Evolutionary conservation across 2,113 vertebrate genomes (phyloP).

Genomic region (human (Homo sapiens)): DNA sequence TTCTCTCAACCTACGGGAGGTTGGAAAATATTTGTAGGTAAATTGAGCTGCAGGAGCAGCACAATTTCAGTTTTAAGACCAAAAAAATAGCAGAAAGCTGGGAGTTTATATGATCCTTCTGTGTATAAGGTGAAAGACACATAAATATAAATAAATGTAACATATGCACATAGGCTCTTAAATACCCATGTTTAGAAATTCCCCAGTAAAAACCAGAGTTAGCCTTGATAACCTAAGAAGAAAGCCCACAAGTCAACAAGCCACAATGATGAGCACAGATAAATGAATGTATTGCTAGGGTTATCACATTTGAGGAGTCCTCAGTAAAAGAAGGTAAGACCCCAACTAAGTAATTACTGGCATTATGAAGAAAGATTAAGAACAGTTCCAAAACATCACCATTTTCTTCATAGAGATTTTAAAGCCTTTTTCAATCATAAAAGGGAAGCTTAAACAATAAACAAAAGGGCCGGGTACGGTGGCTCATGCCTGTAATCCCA

Average conservation of each 20-base stretch:
- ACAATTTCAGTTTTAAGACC: neutral
- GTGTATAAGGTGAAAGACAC: neutral
- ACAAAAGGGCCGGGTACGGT: no score
- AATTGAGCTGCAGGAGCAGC: neutral
- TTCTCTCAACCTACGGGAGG: neutral
- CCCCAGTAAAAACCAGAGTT: neutral
- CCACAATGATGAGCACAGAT: neutral
- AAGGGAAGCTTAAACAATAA: neutral
- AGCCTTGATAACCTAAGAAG: neutral
- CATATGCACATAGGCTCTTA: neutral
- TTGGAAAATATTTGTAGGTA: neutral
- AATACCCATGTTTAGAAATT: neutral
- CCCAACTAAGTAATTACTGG: neutral
- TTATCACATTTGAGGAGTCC: neutral
- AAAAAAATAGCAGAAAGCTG: neutral
- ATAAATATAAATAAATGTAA: neutral
- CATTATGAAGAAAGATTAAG: neutral
- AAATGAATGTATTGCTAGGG: neutral
- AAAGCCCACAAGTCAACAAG: neutral
- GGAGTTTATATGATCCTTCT: neutral
- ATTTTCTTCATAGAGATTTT: neutral
- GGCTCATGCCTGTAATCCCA: no score
- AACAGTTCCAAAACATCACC: neutral
- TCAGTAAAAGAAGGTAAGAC: neutral
- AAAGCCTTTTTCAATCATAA: neutral